Conservation (phyloP, 2,113 vertebrate species). For the Macquaria ambigua region DNA sequence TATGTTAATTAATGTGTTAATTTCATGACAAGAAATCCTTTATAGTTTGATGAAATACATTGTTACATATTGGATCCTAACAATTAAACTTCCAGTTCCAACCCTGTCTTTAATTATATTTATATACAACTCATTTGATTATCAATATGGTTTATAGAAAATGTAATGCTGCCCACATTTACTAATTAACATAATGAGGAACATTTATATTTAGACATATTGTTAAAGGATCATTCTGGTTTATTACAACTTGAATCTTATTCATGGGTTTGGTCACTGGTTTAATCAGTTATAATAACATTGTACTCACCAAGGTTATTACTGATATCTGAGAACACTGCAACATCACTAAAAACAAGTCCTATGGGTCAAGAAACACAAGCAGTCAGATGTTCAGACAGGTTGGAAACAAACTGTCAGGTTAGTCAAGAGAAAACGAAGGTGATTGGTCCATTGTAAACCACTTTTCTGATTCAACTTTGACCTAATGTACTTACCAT, state of each 20-base stretch:
- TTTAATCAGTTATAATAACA: background rate
- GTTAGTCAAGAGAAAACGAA: no score
- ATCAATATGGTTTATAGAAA: background rate
- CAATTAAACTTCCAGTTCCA: background rate
- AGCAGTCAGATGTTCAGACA: background rate
- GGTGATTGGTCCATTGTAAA: no score
- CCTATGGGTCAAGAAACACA: background rate
- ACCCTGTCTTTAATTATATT: background rate
- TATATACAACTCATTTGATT: background rate
- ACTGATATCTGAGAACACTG: background rate
- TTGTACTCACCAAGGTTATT: background rate
- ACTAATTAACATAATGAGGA: background rate
- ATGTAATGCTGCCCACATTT: background rate
- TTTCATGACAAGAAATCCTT: background rate
- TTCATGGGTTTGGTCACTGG: background rate
- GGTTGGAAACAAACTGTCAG: background rate
- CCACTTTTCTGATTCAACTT: background rate
- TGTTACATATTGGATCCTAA: background rate
- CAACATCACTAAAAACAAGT: background rate
- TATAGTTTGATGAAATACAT: background rate
- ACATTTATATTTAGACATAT: background rate
- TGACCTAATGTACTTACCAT: background rate
- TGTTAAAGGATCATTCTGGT: background rate
- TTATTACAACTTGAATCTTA: background rate
- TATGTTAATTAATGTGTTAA: background rate